Conservation (phyloP, 2,113 vertebrate species). For the Manacus vitellinus region DNA sequence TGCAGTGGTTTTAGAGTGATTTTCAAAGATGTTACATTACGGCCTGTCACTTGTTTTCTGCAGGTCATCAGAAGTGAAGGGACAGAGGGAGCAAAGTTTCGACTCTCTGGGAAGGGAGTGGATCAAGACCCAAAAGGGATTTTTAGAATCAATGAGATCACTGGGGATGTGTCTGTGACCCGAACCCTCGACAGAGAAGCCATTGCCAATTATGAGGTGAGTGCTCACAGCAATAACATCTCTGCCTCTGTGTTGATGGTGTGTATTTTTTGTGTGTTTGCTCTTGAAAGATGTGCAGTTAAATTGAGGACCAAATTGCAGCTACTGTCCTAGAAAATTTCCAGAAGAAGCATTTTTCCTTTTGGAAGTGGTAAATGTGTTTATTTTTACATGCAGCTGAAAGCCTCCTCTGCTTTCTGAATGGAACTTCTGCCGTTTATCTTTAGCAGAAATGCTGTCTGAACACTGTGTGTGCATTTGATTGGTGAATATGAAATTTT, state of each 20-base stretch:
- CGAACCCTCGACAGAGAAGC: constrained; percentile 87
- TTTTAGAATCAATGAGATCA: constrained; percentile 89
- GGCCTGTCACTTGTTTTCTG: background rate
- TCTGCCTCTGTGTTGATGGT: background rate
- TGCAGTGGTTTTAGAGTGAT: background rate
- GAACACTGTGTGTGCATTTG: background rate
- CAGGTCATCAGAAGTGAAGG: constrained; percentile 87
- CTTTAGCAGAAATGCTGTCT: background rate
- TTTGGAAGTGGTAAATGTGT: background rate
- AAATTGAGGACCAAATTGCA: background rate
- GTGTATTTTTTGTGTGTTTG: background rate
- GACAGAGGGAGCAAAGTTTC: constrained; percentile 84
- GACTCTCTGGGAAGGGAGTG: constrained; percentile 89
- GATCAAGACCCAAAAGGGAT: constrained; percentile 91
- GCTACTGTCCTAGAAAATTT: background rate
- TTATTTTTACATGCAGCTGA: background rate
- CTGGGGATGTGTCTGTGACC: constrained; percentile 88
- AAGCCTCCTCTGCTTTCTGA: background rate
- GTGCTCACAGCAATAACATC: background rate
- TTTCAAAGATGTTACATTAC: background rate
- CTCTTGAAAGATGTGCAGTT: background rate
- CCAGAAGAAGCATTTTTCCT: background rate
- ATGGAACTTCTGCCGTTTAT: background rate
- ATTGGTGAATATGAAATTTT: background rate
- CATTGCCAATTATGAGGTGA: constrained; percentile 86